Evolutionary conservation across 2,113 vertebrate species (phyloP), one percentile per base, ranked within the genome.

Genomic region (Sander vitreus): DNA sequence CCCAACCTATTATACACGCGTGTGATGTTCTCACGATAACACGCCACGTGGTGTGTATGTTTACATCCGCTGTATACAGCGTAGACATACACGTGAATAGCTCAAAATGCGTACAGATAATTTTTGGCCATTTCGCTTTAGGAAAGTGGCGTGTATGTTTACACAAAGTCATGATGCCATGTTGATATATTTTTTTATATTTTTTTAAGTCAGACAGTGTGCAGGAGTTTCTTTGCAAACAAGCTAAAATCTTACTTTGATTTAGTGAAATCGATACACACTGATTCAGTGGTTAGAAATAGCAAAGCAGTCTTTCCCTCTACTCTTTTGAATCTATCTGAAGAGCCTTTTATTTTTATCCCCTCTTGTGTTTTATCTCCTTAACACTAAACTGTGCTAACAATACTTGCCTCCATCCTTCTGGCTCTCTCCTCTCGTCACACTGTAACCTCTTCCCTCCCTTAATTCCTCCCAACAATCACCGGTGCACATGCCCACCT

Each of bases 311-410:
- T 57, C 15, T 21, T 19, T 25, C 18, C 3, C 51, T 51, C 19
- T 25, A 2, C 10, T 19, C 36, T 23, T 27, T 64, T 69, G 9
- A 47, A 53, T 77, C 45, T 54, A 30, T 45, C 50, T 65, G 21
- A 27, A 48, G n/a, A 58, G 36, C 45, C 27, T 76, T 25, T 54
- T 64, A 39, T 60, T 60, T 68, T 21, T 62, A 76, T 60, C 19
- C 16, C 25, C 30, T 53, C 5, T n/a, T n/a, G n/a, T 47, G 15
- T 63, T 81, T 82, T 59, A 59, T 33, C 45, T 45, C 1, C 2
- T 27, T 16, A 27, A 54, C 1, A 59, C 33, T 45, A 16, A 80
- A 64, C 60, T 72, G 53, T 57, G 60, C 23, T 39, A 83, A 80
- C 63, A 82, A 30, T 69, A 65, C 23, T 50, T 33, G 18, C 73